phyloP scores from a whole-genome alignment of 2,888 invertebrate genomes.

The Cerceris ruficornis region DNA sequence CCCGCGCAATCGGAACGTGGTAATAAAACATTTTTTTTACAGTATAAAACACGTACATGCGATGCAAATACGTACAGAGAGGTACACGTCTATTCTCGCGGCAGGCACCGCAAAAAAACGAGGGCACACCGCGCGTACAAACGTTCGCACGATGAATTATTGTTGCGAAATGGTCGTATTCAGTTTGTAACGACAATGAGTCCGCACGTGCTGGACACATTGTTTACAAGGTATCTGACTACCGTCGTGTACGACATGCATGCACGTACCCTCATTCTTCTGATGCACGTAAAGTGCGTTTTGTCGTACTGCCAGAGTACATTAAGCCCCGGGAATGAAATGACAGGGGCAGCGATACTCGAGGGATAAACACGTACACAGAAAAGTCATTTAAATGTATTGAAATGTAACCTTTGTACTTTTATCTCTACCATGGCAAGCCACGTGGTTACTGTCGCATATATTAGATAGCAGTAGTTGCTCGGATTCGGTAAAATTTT shows the following conservation, averaged over 20 bases:
- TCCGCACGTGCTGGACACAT: slow-evolving; percentile 53
- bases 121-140: slow-evolving; percentile 40
- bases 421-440: no score
- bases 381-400: not conserved
- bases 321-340: slow-evolving; percentile 31
- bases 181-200: slow-evolving; percentile 31
- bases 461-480: no score
- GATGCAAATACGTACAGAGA: slow-evolving; percentile 9
- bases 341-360: not conserved
- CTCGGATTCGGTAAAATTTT: no score
- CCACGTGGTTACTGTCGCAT: no score
- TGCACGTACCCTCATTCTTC: slow-evolving; percentile 40
- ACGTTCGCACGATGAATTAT: slow-evolving; percentile 65
- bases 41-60: slow-evolving; percentile 57
- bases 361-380: not conserved
- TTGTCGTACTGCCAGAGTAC: slow-evolving; percentile 45
- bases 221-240: slow-evolving; percentile 63
- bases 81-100: slow-evolving; percentile 7
- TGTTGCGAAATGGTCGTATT: slow-evolving; percentile 53
- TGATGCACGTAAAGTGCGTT: slow-evolving; percentile 53
- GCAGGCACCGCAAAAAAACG: slow-evolving; percentile 18
- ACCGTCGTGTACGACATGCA: slow-evolving; percentile 41
- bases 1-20: slow-evolving; percentile 55
- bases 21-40: slow-evolving; percentile 71
- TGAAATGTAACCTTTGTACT: not conserved